Conservation (phyloP, 2,113 vertebrate genomes). For the Salvator merianae region DNA sequence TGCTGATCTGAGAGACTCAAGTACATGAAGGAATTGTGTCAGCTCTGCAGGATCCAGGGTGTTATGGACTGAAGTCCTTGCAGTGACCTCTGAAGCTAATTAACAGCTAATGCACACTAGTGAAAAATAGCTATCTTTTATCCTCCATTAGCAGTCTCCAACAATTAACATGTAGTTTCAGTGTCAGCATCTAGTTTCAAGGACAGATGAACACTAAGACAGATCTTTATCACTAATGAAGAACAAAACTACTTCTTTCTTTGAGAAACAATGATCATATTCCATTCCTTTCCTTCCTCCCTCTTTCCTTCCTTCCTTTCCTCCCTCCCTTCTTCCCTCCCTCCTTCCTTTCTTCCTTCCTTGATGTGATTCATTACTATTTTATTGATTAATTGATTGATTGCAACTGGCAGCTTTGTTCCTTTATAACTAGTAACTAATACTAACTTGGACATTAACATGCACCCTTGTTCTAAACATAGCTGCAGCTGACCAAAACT, state of each 20-base stretch:
- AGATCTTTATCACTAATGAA: too few relatives aligned
- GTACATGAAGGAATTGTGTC: not conserved
- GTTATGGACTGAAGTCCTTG: not conserved
- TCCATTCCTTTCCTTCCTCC: too few relatives aligned
- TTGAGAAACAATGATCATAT: too few relatives aligned
- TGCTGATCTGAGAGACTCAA: not conserved
- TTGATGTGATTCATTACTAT: not conserved
- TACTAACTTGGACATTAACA: not conserved
- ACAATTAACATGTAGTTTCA: not conserved
- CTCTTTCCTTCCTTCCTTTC: not conserved
- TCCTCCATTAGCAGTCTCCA: not conserved
- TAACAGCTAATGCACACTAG: not conserved
- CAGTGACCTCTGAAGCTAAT: not conserved
- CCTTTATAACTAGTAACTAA: too few relatives aligned
- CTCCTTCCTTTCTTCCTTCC: not conserved
- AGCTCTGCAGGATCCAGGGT: not conserved
- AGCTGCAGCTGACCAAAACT: not conserved
- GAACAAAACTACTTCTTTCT: too few relatives aligned
- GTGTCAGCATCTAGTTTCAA: not conserved
- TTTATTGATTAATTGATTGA: not conserved
- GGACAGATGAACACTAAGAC: not conserved
- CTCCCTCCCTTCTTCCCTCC: not conserved
- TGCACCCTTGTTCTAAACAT: not conserved
- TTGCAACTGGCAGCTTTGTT: too few relatives aligned
- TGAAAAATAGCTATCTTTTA: not conserved